A percentile compares a stretch with the other conserved stretches of the same genome.
phyloP scores from a whole-genome alignment of 2,888 invertebrate genomes.

The Pocota personata region DNA sequence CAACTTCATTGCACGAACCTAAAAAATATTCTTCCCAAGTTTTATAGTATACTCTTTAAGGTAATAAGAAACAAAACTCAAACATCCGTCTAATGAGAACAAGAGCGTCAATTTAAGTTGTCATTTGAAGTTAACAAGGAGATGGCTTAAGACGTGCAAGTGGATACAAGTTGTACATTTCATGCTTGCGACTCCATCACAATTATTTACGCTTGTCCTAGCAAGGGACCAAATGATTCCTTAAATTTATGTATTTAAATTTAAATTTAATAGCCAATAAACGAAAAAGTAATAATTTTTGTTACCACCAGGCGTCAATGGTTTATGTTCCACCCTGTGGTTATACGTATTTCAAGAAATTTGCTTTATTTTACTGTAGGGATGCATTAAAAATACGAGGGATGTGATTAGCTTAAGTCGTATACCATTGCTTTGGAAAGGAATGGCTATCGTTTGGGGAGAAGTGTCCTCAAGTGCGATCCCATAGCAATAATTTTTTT shows the following conservation, averaged over 20 bases:
- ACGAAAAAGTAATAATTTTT: constrained; percentile 46
- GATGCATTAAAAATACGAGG: constrained; percentile 57
- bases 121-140: background rate
- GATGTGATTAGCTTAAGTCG: constrained; percentile 58
- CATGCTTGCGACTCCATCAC: background rate
- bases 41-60: background rate
- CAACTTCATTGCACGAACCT: background rate
- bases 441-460: constrained; percentile 22
- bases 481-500: constrained; percentile 45
- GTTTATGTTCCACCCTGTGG: constrained; percentile 6
- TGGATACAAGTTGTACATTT: background rate
- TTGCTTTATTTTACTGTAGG: constrained; percentile 55
- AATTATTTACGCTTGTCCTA: background rate
- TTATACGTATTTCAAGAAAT: constrained; percentile 32
- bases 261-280: constrained; percentile 45
- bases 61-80: background rate
- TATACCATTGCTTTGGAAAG: constrained; percentile 22
- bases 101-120: background rate
- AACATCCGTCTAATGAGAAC: background rate
- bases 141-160: background rate
- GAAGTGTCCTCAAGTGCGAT: constrained; percentile 43
- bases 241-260: constrained; percentile 50
- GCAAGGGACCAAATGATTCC: constrained; percentile 16
- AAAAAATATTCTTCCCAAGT: background rate
- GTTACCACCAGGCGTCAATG: constrained; percentile 37